A percentile compares a stretch with the other conserved stretches of the same genome.
phyloP scores from a whole-genome alignment of 2,113 vertebrate genomes.

The Anoplopoma fimbria region DNA sequence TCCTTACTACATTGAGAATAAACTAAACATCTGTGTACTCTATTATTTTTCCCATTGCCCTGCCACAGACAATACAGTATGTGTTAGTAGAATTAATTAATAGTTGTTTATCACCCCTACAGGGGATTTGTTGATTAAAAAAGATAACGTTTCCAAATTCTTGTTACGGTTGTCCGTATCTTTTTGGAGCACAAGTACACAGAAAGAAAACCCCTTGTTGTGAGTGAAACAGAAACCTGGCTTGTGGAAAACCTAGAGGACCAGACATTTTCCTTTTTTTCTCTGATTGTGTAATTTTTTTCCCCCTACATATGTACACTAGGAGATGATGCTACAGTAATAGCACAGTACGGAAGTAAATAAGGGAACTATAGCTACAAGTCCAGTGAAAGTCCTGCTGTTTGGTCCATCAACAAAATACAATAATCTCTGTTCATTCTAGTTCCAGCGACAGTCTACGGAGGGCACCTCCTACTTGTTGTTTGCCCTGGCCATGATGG shows the following conservation, averaged over 20 bases:
- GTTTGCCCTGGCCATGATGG: slow-evolving; percentile 79
- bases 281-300: neutral
- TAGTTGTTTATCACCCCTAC: neutral
- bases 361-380: neutral
- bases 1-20: neutral
- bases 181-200: slow-evolving; percentile 1
- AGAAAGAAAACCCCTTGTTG: slow-evolving; percentile 2
- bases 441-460: slow-evolving; percentile 79
- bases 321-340: neutral
- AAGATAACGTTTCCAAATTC: slow-evolving; percentile 5
- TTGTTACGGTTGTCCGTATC: neutral
- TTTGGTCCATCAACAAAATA: neutral
- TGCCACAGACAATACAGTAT: neutral
- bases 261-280: neutral
- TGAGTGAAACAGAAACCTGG: slow-evolving; percentile 27
- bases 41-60: neutral
- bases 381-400: neutral
- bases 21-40: neutral
- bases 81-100: neutral
- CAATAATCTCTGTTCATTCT: slow-evolving; percentile 1
- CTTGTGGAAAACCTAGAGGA: neutral
- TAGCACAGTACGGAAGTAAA: neutral
- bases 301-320: neutral
- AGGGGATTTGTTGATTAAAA: slow-evolving; percentile 25
- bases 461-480: slow-evolving; percentile 80